Percentiles rank a stretch among this genome's conserved stretches.
Evolutionary conservation across 2,797 vertebrate species (phyloP).

Genomic region (Bovichtus diacanthus): DNA sequence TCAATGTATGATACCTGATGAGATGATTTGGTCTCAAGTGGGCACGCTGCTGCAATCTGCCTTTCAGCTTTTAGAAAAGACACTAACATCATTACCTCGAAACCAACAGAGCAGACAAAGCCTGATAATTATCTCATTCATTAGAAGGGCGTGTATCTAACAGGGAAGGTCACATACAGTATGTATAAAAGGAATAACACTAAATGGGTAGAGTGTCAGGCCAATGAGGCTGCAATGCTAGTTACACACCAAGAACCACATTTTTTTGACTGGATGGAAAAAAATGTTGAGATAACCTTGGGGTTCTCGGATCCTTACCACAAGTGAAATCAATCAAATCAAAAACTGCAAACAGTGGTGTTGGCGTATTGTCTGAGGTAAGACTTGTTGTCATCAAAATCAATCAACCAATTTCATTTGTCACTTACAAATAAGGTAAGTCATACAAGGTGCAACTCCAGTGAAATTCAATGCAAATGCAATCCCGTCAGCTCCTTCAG

Average conservation of each 20-base stretch:
- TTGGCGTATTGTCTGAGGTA: neutral
- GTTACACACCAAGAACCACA: neutral
- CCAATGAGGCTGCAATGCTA: neutral
- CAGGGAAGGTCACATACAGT: constrained; percentile 30
- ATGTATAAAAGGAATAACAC: constrained; percentile 11
- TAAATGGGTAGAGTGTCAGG: constrained; percentile 15
- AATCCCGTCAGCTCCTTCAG: no score
- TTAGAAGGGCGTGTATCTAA: constrained; percentile 20
- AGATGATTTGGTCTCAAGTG: constrained; percentile 50
- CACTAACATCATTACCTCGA: constrained; percentile 43
- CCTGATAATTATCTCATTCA: constrained; percentile 48
- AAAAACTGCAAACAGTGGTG: neutral
- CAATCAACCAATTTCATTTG: no score
- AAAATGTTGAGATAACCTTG: neutral
- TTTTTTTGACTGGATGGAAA: neutral
- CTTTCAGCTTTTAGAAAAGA: constrained; percentile 52
- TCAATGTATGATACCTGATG: constrained; percentile 38
- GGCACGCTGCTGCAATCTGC: constrained; percentile 47
- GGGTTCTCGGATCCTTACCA: neutral
- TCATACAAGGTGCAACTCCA: no score
- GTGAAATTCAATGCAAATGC: no score
- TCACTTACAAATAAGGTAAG: no score
- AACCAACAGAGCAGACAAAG: constrained; percentile 38
- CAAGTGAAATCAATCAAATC: no score
- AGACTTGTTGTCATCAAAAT: no score